These are phyloP conservation scores for Tupaia tana DNA, from an alignment of 2,113 vertebrate genomes.

Conservation along the genomic window DNA sequence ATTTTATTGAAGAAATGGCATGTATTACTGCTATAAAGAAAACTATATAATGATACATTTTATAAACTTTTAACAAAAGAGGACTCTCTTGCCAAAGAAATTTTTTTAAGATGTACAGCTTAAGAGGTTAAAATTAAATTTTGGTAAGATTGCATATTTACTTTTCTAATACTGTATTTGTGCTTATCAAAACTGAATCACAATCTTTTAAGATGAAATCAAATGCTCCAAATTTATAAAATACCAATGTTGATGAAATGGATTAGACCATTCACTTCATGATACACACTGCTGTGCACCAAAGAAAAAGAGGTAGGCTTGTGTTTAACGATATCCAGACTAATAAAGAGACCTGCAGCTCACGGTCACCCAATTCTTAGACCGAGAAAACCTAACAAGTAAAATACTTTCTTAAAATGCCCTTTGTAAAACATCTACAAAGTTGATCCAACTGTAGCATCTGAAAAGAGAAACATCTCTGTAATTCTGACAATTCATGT, in stretches of 20 bases:
- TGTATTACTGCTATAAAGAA: constrained; percentile 50
- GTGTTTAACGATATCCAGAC: neutral
- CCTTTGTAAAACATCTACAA: constrained; percentile 12
- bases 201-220: constrained; percentile 54
- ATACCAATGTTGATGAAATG: neutral
- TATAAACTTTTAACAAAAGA: constrained; percentile 51
- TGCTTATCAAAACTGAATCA: constrained; percentile 60
- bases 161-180: constrained; percentile 62
- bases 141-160: constrained; percentile 61
- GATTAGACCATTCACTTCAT: neutral
- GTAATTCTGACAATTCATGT: neutral
- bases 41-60: constrained; percentile 12
- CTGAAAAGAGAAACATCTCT: neutral
- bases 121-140: constrained; percentile 54
- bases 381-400: neutral
- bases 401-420: constrained; percentile 21
- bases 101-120: constrained; percentile 37
- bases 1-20: constrained; percentile 61
- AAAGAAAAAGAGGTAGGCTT: constrained; percentile 51
- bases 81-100: constrained; percentile 7
- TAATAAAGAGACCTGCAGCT: neutral
- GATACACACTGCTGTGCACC: constrained; percentile 1
- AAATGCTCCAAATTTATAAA: constrained; percentile 45
- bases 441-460: constrained; percentile 4
- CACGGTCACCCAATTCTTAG: neutral